phyloP scores from a whole-genome alignment of 2,888 invertebrate species.

The Drosophila prostipennis region DNA sequence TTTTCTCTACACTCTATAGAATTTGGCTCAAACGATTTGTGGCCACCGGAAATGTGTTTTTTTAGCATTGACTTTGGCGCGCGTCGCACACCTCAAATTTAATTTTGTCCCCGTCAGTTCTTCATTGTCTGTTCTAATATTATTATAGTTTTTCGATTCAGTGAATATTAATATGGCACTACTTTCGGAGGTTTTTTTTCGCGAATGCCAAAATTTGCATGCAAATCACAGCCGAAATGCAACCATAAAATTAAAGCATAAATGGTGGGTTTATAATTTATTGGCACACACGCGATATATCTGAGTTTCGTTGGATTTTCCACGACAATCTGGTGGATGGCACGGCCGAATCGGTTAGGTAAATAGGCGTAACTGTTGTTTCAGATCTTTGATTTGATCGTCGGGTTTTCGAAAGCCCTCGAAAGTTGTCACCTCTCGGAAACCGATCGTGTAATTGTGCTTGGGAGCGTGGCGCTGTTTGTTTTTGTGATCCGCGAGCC shows the following conservation, averaged over 20 bases:
- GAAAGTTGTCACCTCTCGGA: slow-evolving; percentile 33
- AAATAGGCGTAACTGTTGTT: slow-evolving; percentile 44
- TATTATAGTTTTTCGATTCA: slow-evolving; percentile 7
- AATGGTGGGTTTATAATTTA: background rate
- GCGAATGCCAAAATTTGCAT: slow-evolving; percentile 31
- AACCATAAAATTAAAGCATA: slow-evolving; percentile 11
- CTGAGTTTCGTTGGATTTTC: background rate
- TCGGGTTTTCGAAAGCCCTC: slow-evolving; percentile 14
- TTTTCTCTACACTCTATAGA: slow-evolving; percentile 14
- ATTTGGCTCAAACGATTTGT: slow-evolving; percentile 27
- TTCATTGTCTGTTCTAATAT: slow-evolving; percentile 40
- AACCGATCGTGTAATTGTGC: slow-evolving; percentile 29
- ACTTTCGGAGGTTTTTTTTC: slow-evolving; percentile 4
- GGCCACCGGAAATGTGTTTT: slow-evolving; percentile 49
- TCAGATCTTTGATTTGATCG: slow-evolving; percentile 19
- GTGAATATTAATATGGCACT: slow-evolving; percentile 34
- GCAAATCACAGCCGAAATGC: slow-evolving; percentile 33
- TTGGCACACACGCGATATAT: slow-evolving; percentile 1
- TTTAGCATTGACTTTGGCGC: slow-evolving; percentile 41
- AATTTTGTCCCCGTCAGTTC: slow-evolving; percentile 23
- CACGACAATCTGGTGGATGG: slow-evolving; percentile 4
- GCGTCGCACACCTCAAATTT: slow-evolving; percentile 32
- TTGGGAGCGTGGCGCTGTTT: slow-evolving; percentile 27
- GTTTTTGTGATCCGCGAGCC: slow-evolving; percentile 19
- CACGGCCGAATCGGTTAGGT: slow-evolving; percentile 34